Percentiles rank a stretch among this genome's conserved stretches.
These are phyloP conservation scores for Phenacoccus solenopsis DNA, from an alignment of 1,140 invertebrate genomes.

Conservation along the genomic window DNA sequence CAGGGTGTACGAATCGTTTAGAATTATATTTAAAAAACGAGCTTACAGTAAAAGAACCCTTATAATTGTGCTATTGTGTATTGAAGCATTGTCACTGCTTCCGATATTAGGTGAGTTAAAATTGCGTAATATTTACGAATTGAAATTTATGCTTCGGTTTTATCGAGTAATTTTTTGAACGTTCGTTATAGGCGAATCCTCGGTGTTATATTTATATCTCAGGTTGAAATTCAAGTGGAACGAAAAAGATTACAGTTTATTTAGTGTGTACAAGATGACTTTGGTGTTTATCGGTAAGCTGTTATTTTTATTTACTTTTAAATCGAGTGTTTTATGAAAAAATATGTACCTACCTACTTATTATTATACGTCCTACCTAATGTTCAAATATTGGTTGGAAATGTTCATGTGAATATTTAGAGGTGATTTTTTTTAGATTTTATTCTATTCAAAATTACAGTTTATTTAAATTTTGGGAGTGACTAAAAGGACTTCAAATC, in stretches of 20 bases:
- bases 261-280: conserved; percentile 25
- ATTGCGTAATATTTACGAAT: too few relatives aligned
- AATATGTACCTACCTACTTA: too few relatives aligned
- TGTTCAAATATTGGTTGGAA: too few relatives aligned
- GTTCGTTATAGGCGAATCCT: conserved; percentile 24
- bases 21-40: not conserved
- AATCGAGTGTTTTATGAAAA: too few relatives aligned
- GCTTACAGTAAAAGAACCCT: not conserved
- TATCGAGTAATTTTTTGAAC: not conserved
- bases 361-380: too few relatives aligned
- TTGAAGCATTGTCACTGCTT: not conserved
- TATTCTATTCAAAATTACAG: too few relatives aligned
- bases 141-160: too few relatives aligned
- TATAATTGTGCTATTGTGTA: not conserved
- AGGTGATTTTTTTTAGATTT: too few relatives aligned
- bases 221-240: conserved; percentile 27
- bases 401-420: too few relatives aligned
- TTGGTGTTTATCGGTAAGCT: conserved; percentile 23
- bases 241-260: conserved; percentile 25
- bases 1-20: not conserved
- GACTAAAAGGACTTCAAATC: too few relatives aligned
- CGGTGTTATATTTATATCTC: conserved; percentile 27
- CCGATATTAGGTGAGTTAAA: not conserved
- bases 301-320: not conserved
- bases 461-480: too few relatives aligned